phyloP scores from a whole-genome alignment of 2,888 invertebrate species.

The Zonitis immaculata region DNA sequence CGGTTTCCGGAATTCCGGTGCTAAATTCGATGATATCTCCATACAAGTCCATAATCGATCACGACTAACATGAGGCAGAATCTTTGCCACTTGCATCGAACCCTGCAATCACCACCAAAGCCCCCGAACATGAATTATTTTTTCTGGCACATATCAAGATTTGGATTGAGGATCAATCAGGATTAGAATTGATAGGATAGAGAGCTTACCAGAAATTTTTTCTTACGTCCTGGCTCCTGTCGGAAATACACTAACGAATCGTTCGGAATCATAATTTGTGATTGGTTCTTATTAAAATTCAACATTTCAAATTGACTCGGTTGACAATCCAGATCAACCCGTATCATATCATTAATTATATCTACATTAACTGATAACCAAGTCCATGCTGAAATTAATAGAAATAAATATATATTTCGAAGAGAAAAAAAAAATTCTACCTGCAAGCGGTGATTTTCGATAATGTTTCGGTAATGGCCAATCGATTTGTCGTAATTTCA shows the following conservation, averaged over 20 bases:
- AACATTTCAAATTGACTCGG: slow-evolving; percentile 46
- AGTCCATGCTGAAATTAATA: slow-evolving; percentile 48
- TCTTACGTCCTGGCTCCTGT: slow-evolving; percentile 49
- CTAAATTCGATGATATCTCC: slow-evolving; percentile 41
- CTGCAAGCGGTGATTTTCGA: slow-evolving; percentile 46
- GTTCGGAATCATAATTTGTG: slow-evolving; percentile 40
- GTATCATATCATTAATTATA: slow-evolving; percentile 41
- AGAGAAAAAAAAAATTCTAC: slow-evolving; percentile 35
- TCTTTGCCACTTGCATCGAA: slow-evolving; percentile 49
- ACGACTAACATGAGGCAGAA: slow-evolving; percentile 44
- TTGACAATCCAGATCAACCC: slow-evolving; percentile 47
- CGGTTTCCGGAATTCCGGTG: slow-evolving; percentile 43
- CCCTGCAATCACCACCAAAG: too few species aligned
- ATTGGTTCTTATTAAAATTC: slow-evolving; percentile 30
- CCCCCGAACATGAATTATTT: too few species aligned
- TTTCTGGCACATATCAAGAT: too few species aligned
- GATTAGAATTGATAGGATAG: too few species aligned
- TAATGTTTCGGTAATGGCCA: slow-evolving; percentile 46
- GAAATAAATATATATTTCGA: too few species aligned
- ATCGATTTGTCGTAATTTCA: slow-evolving; percentile 45
- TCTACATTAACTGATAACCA: slow-evolving; percentile 46
- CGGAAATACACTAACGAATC: slow-evolving; percentile 50
- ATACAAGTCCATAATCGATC: slow-evolving; percentile 45
- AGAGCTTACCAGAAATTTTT: slow-evolving; percentile 48
- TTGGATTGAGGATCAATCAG: too few species aligned